Base-by-base conservation (phyloP, 2,888 invertebrate species). In the Bimastos eiseni region DNA sequence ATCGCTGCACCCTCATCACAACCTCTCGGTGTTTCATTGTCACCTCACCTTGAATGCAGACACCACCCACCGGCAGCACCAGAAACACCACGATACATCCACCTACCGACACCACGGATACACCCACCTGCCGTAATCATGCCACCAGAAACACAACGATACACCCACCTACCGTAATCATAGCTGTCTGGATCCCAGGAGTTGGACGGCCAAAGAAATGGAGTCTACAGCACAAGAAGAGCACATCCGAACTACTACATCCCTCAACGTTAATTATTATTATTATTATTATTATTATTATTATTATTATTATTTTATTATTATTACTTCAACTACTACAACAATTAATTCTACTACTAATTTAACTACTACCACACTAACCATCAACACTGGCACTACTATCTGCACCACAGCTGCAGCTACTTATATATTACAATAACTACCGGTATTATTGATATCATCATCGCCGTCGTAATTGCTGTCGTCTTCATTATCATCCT, bases 161-260 rank as follows among this genome's bases (percentile, higher is more conserved):
- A n/a, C n/a, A n/a, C n/a, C 33, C 34, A 92, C 95, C 94, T 96
- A 98, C 98, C 98, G 95, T 99, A 99, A 95, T 99, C 99, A 3
- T 99, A 99, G 94, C 99, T 99, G 95, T 99, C 99, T 0, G 99
- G 99, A 95, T 99, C 99, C 95, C 98, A 98, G 93, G 94, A 94
- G 95, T 99, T 98, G 0, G 98, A 99, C n/a, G 99, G 99, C 99
- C 99, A 99, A 95, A 99, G 99, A 95, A 99, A 99, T 37, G 99
- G 99, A 33, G 99, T 99, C 96, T 99, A 70, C n/a, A n/a, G 70
- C 17, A 70, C 8, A 70, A 70, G 70, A 70, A 70, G 6, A 70
- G 1, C 70, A 70, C 11, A 70, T 70, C 30, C 13, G 70, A 70
- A 70, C 30, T 11, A 49, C 30, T 70, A n/a, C n/a, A n/a, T 70